Percentiles rank a stretch among this genome's conserved stretches.
phyloP scores from a whole-genome alignment of 2,888 invertebrate genomes.

The Lasioglossum villosulum region DNA sequence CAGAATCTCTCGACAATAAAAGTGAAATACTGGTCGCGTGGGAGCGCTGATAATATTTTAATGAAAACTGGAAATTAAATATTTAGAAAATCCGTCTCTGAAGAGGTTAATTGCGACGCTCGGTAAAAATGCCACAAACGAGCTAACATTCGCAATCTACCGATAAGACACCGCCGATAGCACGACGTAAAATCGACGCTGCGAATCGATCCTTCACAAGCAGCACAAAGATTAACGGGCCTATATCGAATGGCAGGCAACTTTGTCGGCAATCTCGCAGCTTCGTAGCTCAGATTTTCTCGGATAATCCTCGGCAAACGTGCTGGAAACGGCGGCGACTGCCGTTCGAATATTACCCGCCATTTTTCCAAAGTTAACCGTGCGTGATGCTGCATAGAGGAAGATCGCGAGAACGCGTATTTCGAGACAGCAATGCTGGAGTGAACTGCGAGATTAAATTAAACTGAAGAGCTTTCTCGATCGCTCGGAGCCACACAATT shows the following conservation, averaged over 20 bases:
- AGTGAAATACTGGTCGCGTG: background rate
- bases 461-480: background rate
- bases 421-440: background rate
- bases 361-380: background rate
- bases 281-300: background rate
- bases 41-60: background rate
- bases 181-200: background rate
- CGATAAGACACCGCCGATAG: background rate
- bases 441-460: background rate
- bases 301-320: background rate
- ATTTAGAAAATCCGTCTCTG: background rate
- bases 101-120: background rate
- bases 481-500: background rate
- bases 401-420: background rate
- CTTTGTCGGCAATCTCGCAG: background rate
- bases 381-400: background rate
- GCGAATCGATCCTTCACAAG: background rate
- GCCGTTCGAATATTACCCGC: conserved; percentile 4
- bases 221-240: background rate
- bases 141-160: background rate
- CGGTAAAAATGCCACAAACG: too few relatives aligned
- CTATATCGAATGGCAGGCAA: background rate
- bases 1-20: background rate
- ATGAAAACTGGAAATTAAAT: background rate
- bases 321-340: background rate